Percentiles rank a stretch among this genome's conserved stretches.
phyloP scores from a whole-genome alignment of 2,888 invertebrate genomes.

The Anticlea derivata region DNA sequence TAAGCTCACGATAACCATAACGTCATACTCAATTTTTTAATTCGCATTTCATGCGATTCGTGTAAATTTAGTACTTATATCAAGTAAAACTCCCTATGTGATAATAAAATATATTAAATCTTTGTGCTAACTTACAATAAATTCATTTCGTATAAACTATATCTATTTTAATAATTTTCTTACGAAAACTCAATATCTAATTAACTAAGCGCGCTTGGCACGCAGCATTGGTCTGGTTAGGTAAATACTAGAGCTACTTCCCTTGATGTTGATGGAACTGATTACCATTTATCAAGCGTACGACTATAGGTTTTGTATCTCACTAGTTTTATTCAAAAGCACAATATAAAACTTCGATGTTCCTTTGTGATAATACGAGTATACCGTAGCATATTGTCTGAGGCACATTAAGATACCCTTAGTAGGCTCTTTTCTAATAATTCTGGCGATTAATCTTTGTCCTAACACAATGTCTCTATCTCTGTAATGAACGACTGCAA shows the following conservation, averaged over 20 bases:
- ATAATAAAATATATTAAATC: constrained; percentile 84
- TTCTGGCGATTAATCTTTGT: constrained; percentile 7
- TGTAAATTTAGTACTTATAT: constrained; percentile 80
- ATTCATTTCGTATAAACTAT: constrained; percentile 81
- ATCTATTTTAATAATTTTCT: constrained; percentile 65
- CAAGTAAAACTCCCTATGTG: constrained; percentile 79
- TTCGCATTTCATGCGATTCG: constrained; percentile 75
- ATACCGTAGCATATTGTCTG: constrained; percentile 55
- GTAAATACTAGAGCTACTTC: constrained; percentile 55
- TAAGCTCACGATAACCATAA: constrained; percentile 67
- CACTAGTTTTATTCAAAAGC: constrained; percentile 53
- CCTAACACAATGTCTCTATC: background rate
- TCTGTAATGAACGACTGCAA: background rate
- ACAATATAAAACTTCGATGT: constrained; percentile 66
- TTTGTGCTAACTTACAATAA: constrained; percentile 84
- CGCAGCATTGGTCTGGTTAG: constrained; percentile 75
- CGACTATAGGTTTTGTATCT: constrained; percentile 51
- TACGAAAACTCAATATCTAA: constrained; percentile 71
- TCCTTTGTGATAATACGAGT: constrained; percentile 54
- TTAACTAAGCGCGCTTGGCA: constrained; percentile 75
- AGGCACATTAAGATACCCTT: constrained; percentile 44
- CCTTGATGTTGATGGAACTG: constrained; percentile 50
- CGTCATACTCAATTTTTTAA: constrained; percentile 60
- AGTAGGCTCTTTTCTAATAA: constrained; percentile 1
- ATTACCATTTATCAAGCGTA: constrained; percentile 33